Conservation (phyloP, 2,888 invertebrate genomes). For the Sphinx pinastri region DNA sequence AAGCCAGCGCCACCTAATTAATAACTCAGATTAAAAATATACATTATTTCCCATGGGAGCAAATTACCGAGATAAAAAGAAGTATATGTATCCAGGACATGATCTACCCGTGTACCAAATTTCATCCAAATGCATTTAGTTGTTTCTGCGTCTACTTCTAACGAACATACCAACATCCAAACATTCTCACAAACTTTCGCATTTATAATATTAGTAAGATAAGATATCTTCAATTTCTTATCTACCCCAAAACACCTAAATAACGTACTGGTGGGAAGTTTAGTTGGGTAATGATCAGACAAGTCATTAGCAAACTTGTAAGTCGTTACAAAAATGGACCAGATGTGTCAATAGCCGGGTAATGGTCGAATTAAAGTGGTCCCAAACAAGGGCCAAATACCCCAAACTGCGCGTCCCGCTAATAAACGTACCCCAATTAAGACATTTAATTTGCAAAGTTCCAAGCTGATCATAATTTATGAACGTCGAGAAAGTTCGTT, state of each 20-base stretch:
- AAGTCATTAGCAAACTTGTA: slow-evolving; percentile 2
- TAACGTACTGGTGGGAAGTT: background rate
- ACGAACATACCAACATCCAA: no score
- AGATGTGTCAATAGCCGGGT: slow-evolving; percentile 16
- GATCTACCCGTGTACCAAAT: no score
- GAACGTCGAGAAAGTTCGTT: slow-evolving; percentile 9
- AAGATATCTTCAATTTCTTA: no score
- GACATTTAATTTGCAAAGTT: slow-evolving; percentile 30
- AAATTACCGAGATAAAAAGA: no score
- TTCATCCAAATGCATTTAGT: no score
- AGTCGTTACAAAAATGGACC: slow-evolving; percentile 7
- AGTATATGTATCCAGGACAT: no score
- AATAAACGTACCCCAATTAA: slow-evolving; percentile 31
- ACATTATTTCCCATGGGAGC: no score
- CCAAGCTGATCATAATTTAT: slow-evolving; percentile 23
- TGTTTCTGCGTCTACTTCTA: no score
- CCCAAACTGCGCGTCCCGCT: slow-evolving; percentile 17
- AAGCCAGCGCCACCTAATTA: no score
- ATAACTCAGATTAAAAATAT: no score
- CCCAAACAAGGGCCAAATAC: slow-evolving; percentile 20
- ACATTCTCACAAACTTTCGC: no score
- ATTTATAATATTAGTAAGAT: no score
- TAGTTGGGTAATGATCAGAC: background rate
- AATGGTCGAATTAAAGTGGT: slow-evolving; percentile 20
- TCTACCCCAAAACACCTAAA: background rate